phyloP scores from a whole-genome alignment of 2,888 invertebrate species.

The Ophioninae sp. region DNA sequence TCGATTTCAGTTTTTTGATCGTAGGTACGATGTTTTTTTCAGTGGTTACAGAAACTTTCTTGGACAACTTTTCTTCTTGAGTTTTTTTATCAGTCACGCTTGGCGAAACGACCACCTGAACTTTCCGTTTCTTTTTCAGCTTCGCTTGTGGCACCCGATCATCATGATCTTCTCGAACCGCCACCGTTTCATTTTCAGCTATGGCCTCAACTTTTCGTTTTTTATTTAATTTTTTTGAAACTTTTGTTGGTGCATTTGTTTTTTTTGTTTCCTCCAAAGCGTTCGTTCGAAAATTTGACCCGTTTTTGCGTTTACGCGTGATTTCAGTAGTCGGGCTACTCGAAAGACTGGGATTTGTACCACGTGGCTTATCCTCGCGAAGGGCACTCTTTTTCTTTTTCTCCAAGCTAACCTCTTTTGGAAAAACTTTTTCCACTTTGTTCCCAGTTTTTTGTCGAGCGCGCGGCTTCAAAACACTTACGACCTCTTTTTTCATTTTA shows the following conservation, averaged over 20 bases:
- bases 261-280: not conserved
- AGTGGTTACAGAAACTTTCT: not conserved
- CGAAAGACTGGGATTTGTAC: not conserved
- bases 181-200: conserved; percentile 42
- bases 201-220: conserved; percentile 19
- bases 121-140: conserved; percentile 1
- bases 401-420: not conserved
- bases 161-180: conserved; percentile 9
- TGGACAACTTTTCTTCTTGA: conserved; percentile 3
- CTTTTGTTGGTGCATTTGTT: not conserved
- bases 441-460: conserved; percentile 4
- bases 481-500: conserved; percentile 55
- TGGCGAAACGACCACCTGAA: conserved; percentile 1
- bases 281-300: not conserved
- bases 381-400: conserved; percentile 1
- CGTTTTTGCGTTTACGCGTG: not conserved
- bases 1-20: not conserved
- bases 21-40: conserved; percentile 9
- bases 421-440: conserved; percentile 9
- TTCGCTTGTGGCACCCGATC: conserved; percentile 42
- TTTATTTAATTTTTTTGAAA: conserved; percentile 15
- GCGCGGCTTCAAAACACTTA: conserved; percentile 48
- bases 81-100: not conserved
- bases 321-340: conserved; percentile 5
- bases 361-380: conserved; percentile 23